These are phyloP conservation scores for Egretta garzetta DNA, from an alignment of 2,113 vertebrate genomes.

Conservation along the genomic window DNA sequence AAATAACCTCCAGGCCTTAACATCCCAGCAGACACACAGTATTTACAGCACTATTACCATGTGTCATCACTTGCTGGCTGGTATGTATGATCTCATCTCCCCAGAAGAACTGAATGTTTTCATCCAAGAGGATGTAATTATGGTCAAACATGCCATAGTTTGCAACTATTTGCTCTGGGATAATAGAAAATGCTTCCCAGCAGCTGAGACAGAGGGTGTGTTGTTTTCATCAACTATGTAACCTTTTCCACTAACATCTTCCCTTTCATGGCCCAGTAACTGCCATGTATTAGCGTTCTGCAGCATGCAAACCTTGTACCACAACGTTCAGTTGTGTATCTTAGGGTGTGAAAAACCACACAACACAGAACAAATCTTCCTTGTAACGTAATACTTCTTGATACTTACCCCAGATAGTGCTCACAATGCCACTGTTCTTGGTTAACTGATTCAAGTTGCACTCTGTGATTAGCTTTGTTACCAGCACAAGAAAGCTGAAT, in stretches of 20 bases:
- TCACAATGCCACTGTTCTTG: conserved; percentile 76
- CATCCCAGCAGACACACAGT: neutral
- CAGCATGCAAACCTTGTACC: neutral
- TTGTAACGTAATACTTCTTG: neutral
- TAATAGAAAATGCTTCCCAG: neutral
- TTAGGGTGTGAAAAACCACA: neutral
- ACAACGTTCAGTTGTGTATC: neutral
- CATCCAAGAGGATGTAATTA: neutral
- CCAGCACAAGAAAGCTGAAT: conserved; percentile 87
- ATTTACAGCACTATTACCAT: neutral
- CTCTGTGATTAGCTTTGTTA: conserved; percentile 88
- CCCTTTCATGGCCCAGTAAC: neutral
- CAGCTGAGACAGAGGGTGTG: neutral
- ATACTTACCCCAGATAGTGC: conserved; percentile 86
- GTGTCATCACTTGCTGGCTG: neutral
- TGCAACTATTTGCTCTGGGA: neutral
- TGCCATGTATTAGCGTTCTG: neutral
- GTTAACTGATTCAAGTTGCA: conserved; percentile 82
- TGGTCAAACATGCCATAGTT: neutral
- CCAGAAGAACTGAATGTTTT: neutral
- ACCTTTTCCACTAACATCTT: neutral
- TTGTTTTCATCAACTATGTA: neutral
- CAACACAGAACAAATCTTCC: neutral
- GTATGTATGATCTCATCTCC: neutral
- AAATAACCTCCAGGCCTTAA: neutral